A percentile compares a stretch with the other conserved stretches of the same genome.
phyloP scores from a whole-genome alignment of 2,113 vertebrate genomes.

The Equus przewalskii region DNA sequence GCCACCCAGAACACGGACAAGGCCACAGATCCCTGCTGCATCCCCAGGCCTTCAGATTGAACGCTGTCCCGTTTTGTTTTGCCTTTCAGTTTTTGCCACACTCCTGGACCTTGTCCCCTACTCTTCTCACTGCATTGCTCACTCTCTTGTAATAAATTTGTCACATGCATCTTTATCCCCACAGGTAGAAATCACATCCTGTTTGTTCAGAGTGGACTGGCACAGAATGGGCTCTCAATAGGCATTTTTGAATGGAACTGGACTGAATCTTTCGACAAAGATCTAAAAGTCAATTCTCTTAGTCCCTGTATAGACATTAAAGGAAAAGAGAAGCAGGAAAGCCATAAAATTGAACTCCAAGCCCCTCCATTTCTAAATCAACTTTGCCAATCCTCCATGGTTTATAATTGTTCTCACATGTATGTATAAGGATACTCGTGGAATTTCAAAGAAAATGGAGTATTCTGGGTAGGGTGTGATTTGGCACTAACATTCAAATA shows the following conservation, averaged over 20 bases:
- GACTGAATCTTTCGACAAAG: slow-evolving; percentile 17
- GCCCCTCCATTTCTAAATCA: slow-evolving; percentile 35
- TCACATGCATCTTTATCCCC: neutral
- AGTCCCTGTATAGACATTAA: slow-evolving; percentile 21
- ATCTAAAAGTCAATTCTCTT: slow-evolving; percentile 44
- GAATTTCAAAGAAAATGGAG: slow-evolving; percentile 52
- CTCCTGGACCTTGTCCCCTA: neutral
- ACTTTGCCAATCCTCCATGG: slow-evolving; percentile 1
- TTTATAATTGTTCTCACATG: neutral
- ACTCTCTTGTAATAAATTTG: neutral
- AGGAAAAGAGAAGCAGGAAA: neutral
- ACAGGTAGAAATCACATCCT: neutral
- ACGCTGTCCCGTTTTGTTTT: neutral
- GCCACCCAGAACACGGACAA: neutral
- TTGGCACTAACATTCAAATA: slow-evolving; percentile 15
- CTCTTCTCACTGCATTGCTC: neutral
- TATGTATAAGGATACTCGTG: neutral
- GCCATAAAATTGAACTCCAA: neutral
- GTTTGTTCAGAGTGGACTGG: neutral
- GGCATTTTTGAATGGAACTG: neutral
- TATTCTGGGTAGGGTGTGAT: neutral
- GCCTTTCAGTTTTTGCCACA: neutral
- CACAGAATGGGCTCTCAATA: neutral
- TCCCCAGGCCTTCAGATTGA: neutral
- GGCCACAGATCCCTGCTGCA: fast-evolving